Base-by-base conservation (phyloP, 2,888 invertebrate genomes). In the Lamellibrachia columna region DNA sequence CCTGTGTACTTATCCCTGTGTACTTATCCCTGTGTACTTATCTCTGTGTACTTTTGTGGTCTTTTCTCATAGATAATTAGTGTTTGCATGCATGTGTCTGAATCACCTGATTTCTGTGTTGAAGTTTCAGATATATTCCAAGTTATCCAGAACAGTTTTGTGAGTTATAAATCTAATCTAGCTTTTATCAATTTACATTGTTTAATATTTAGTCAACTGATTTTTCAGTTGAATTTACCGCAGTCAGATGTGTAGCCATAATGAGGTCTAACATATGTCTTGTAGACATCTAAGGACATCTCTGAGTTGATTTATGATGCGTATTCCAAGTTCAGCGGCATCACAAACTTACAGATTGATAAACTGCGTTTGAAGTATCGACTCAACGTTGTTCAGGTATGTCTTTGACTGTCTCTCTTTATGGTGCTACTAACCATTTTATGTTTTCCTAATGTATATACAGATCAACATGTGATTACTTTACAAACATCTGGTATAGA, bases 301-400 rank as follows among this genome's bases (percentile, higher is more conserved):
- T 95, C 96, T 90, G 96, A 96, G 28, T 97, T 99, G 91, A 98
- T 99, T 90, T 98, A 98, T 96, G 98, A 98, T 95, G 93, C 94
- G 2, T 99, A 99, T 96, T 97, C 97, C 0, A 98, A 96, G 94
- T 97, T 96, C 60, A 97, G 97, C 91, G 94, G 95, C 90, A 97
- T 99, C 93, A 98, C 98, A 8, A 98, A 98, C 93, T 98, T 98
- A 92, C 98, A 98, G 95, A 99, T 99, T 93, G 99, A 99, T 96
- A 98, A 98, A 94, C 97, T 99, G 94, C 97, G 99, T 92, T 97
- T 99, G 93, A 99, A 98, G 96, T 98, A 99, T 96, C 97, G 99
- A 22, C 97, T 99, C 58, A 97, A 98, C 94, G 99, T 99, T 0
- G 99, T 99, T 60, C 98, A 99, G 95, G 96, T 96, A 93, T 40